phyloP scores from a whole-genome alignment of 92 coral and sea anemone species.

The Actinostola sp. region DNA sequence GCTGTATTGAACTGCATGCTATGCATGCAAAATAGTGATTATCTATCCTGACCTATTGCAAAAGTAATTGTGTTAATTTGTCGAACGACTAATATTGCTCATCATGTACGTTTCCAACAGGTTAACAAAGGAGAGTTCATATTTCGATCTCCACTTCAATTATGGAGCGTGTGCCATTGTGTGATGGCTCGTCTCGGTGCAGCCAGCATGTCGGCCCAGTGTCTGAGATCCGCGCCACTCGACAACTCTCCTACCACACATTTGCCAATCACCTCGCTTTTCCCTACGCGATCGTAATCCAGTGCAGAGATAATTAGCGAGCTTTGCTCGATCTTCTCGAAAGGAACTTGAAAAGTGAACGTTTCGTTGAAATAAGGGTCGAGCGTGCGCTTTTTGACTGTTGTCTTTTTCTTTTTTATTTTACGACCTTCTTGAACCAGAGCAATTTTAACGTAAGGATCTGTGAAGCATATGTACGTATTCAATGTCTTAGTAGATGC shows the following conservation, averaged over 20 bases:
- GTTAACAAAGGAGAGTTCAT: too few relatives aligned
- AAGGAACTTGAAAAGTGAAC: conserved; percentile 90
- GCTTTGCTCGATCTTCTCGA: conserved; percentile 90
- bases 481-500: background rate
- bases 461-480: conserved; percentile 36
- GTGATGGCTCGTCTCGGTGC: conserved; percentile 92
- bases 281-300: conserved; percentile 95
- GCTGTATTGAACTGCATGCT: too few relatives aligned
- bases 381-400: conserved; percentile 95
- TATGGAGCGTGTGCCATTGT: conserved; percentile 94
- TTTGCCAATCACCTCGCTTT: conserved; percentile 96
- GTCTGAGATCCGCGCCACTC: conserved; percentile 87
- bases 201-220: conserved; percentile 96
- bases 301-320: conserved; percentile 87
- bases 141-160: too few relatives aligned
- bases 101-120: too few relatives aligned
- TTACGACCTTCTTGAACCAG: conserved; percentile 91
- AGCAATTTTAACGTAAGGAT: conserved; percentile 94
- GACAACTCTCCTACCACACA: conserved; percentile 95
- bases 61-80: too few relatives aligned
- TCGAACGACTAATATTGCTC: too few relatives aligned
- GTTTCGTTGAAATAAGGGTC: conserved; percentile 95
- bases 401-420: conserved; percentile 93
- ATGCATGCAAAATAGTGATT: too few relatives aligned
- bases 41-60: too few relatives aligned